phyloP scores from a whole-genome alignment of 2,888 invertebrate genomes.

The Incurvaria masculella region DNA sequence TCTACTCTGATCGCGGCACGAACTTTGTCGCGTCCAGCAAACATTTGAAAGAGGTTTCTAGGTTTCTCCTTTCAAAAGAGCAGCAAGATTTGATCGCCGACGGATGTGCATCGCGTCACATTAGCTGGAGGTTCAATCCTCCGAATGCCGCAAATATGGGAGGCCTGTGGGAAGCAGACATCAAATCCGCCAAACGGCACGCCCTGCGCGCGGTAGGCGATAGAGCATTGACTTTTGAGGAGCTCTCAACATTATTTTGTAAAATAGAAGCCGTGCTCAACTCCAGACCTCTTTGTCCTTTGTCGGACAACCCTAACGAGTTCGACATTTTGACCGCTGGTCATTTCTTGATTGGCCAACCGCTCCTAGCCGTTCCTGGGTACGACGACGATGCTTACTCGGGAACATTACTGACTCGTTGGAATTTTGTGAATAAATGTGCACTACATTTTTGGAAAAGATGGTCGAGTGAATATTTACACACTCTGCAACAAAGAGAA shows the following conservation, averaged over 20 bases:
- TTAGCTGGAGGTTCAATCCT: slow-evolving; percentile 8
- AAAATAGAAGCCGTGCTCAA: slow-evolving; percentile 11
- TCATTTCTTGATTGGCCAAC: slow-evolving; percentile 12
- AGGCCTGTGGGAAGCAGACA: slow-evolving; percentile 4
- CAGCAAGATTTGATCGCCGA: neutral
- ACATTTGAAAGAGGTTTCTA: slow-evolving; percentile 5
- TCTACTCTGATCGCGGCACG: neutral
- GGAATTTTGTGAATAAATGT: neutral
- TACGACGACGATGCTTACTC: slow-evolving; percentile 4
- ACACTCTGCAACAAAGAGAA: neutral
- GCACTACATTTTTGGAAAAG: neutral
- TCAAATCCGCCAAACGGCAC: slow-evolving; percentile 1
- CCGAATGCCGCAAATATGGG: slow-evolving; percentile 6
- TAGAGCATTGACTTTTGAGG: slow-evolving; percentile 12
- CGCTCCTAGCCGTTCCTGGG: slow-evolving; percentile 7
- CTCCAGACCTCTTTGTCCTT: slow-evolving; percentile 10
- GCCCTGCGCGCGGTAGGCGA: slow-evolving; percentile 1
- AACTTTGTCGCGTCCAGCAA: neutral
- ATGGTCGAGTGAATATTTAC: neutral
- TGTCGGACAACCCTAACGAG: slow-evolving; percentile 11
- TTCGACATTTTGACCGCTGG: slow-evolving; percentile 11
- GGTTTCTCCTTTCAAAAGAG: neutral
- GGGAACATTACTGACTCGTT: slow-evolving; percentile 1
- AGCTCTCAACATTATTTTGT: slow-evolving; percentile 12
- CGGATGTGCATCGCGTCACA: neutral